These are phyloP conservation scores for Pleuronectes platessa DNA, from an alignment of 2,113 vertebrate species.

Conservation along the genomic window DNA sequence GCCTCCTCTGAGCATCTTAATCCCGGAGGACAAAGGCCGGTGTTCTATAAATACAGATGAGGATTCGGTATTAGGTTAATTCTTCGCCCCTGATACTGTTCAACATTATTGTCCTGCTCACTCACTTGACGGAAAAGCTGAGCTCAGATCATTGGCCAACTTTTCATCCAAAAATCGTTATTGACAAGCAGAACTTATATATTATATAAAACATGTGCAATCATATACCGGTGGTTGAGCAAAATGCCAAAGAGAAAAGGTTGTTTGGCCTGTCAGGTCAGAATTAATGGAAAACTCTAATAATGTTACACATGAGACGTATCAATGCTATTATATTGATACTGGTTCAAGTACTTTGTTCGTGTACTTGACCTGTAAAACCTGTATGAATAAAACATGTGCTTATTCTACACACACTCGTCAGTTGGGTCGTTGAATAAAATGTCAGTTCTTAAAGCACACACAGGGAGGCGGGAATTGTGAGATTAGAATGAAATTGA, in stretches of 20 bases:
- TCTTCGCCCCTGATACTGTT: constrained; percentile 17
- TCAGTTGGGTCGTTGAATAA: constrained; percentile 6
- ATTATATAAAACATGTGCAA: neutral
- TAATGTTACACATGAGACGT: constrained; percentile 14
- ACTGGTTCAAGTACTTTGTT: neutral
- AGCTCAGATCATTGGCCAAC: neutral
- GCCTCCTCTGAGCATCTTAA: constrained; percentile 44
- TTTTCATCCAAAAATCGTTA: neutral
- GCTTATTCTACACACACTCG: constrained; percentile 15
- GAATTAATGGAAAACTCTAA: constrained; percentile 17
- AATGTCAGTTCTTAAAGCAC: constrained; percentile 11
- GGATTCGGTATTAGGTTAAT: constrained; percentile 38
- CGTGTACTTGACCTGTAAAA: neutral
- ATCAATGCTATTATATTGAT: neutral
- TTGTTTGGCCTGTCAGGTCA: constrained; percentile 3
- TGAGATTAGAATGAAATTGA: neutral
- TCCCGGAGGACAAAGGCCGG: constrained; percentile 50
- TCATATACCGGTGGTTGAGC: constrained; percentile 2
- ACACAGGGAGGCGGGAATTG: neutral
- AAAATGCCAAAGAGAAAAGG: constrained; percentile 25
- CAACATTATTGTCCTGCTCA: neutral
- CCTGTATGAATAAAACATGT: constrained; percentile 55
- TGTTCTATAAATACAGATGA: constrained; percentile 62
- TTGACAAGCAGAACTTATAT: neutral
- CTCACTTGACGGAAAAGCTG: neutral